Conservation (phyloP, 2,113 vertebrate genomes). For the Psammodynastes pulverulentus region DNA sequence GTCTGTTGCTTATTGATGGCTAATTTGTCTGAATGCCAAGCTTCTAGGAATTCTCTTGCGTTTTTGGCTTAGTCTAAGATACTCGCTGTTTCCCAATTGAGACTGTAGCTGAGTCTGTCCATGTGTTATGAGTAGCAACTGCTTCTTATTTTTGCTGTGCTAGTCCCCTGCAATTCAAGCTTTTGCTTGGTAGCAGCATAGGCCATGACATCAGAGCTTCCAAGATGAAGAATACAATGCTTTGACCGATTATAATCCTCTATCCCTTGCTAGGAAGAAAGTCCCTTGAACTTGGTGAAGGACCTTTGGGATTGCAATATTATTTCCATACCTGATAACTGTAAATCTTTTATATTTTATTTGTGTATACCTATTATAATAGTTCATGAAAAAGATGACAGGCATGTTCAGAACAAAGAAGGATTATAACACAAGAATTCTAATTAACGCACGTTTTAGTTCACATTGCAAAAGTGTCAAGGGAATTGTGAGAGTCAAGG, state of each 20-base stretch:
- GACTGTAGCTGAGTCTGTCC: neutral
- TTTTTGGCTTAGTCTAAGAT: neutral
- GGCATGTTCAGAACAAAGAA: neutral
- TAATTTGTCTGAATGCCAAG: neutral
- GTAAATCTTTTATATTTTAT: neutral
- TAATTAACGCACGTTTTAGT: neutral
- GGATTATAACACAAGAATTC: neutral
- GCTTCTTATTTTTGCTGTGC: neutral
- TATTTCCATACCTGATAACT: neutral
- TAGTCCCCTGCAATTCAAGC: neutral
- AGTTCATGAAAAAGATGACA: neutral
- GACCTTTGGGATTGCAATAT: neutral
- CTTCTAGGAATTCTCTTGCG: neutral
- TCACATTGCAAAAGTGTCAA: neutral
- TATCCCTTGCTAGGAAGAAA: neutral
- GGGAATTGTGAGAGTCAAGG: neutral
- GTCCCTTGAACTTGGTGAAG: neutral
- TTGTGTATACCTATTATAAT: neutral
- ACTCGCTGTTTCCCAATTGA: neutral
- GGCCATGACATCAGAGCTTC: neutral
- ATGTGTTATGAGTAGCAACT: neutral
- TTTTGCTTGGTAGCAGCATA: neutral
- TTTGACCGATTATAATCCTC: neutral
- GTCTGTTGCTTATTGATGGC: neutral
- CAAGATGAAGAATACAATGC: neutral